Base-by-base conservation (phyloP, 2,888 invertebrate species). In the Prosapia bicincta region DNA sequence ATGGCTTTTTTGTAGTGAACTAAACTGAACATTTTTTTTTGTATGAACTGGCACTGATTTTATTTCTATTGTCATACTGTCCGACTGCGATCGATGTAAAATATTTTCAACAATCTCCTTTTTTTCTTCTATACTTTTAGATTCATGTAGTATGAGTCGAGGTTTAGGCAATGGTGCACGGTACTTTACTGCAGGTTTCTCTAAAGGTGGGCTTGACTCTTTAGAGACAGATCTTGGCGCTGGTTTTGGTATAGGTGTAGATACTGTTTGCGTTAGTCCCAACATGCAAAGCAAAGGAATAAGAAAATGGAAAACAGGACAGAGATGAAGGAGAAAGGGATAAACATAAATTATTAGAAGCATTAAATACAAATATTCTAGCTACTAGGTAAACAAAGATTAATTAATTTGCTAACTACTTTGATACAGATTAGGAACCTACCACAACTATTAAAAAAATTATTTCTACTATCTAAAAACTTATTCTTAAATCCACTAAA, bases 181-280 rank as follows among this genome's bases (percentile, higher is more conserved):
- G 7, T 54, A 54, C 13, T 38, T 38, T 38, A 38, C 5, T 38
- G 13, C 10, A 38, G 38, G 38, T 54, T 54, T 54, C 3, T 20
- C 54, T 20, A 20, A 1, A 20, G 54, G n/a, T 20, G n/a, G 54
- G 7, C 54, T n/a, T 54, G 54, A 20, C 3, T 54, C 54, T 20
- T n/a, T 20, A 54, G 54, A 54, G 1, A 54, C 20, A 54, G 73
- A 74, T 28, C 74, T 70, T 3, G 76, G 76, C 26, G 67, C 30
- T 66, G 76, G 76, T 28, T 71, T 70, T 3, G 76, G 76, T 23
- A 70, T 32, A 38, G 76, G 76, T 38, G 71, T 66, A 68, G 76
- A 74, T 30, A 74, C 76, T 23, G 71, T 32, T 26, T 65, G 32
- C 20, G 68, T 73, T 73, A 73, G 43, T 68, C 20, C 67, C 73